Base-by-base conservation (phyloP, 2,888 invertebrate species). In the Andrena bicolor region DNA sequence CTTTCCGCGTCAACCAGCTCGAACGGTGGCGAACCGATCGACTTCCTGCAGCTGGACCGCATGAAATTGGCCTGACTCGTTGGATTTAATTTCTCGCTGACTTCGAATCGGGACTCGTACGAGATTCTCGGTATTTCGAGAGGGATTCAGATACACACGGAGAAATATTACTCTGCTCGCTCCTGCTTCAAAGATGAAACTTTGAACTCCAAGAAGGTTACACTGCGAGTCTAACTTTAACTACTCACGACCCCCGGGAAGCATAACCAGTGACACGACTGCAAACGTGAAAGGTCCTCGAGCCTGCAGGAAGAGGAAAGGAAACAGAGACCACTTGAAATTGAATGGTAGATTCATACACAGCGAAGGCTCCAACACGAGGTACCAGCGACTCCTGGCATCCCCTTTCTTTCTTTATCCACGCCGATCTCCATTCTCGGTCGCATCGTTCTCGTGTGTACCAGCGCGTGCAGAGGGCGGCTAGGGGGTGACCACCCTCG, bases 261-360 rank as follows among this genome's bases (percentile, higher is more conserved):
- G 41, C 16, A 41, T 41, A 41, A 41, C 41, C 41, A 41, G 13
- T 41, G 41, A 41, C 13, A 28, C 41, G 28, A 8, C n/a, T 13
- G 23, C 61, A 20, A 61, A 8, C 20, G 30, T 2, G 61, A 32
- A 56, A 60, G 48, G 60, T 23, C 35, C 56, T 28, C 20, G 51
- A n/a, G 3, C 3, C 4, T n/a, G 16, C 4, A 41, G 16, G 41
- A 41, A 8, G 10, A 20, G 51, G 1, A 23, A 28, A 28, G 49
- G 32, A 2, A n/a, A 35, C 23, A 30, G 30, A 28, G 28, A 16
- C 35, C 28, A 16, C 30, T 28, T 63, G 56, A 63, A 76, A 70
- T 78, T 30, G 64, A 51, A 30, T 76, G 78, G 41, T 65, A 35
- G 70, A 71, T 73, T 56, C 41, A 4, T 26, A 20, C 20, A 20